Evolutionary conservation across 2,797 vertebrate species (phyloP), one percentile per base, ranked within the genome.

Genomic region (Takifugu ocellatus): DNA sequence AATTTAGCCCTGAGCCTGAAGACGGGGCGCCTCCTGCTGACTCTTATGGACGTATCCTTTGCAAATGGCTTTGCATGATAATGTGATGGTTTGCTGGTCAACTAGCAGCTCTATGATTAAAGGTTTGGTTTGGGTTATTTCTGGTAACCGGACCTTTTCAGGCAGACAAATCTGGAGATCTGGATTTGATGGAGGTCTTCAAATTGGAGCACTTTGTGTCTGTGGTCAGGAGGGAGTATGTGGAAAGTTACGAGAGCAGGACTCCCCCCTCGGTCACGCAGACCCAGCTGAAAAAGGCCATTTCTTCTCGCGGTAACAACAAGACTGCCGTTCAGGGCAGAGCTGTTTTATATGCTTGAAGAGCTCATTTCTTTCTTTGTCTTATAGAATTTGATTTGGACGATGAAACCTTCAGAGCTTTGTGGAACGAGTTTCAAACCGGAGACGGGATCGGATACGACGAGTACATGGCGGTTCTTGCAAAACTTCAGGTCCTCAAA

Each of bases 11-110:
- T 88, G 49, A 83, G 57, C 48, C 66, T 86, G 1, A 72, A 26
- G 61, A 85, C 82, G 2, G 82, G 78, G 5, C 77, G 48, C 1
- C 63, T 84, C 4, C 75, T 87, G 56, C 9, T 86, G 68, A 73
- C 51, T 0, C 63, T 84, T 12, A 66, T 64, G 60, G 84, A 88
- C 7, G 84, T 87, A 86, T 88, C 85, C 82, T 78, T 78, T 49
- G 3, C 1, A 16, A 6, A 16, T 52, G 12, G 15, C 17, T 16
- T 44, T 44, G 14, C 15, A 14, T 5, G 42, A 43, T 43, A 14
- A 3, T 10, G 1, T 1, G 2, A 10, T 7, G 31, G 31, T 33
- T 33, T 33, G 15, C 16, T 46, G 1, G 16, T 9, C 21, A 10
- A 21, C n/a, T n/a, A 15, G n/a, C 16, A 5, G 43, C 11, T 16